Conservation (phyloP, 2,113 vertebrate genomes). For the Takifugu flavidus region DNA sequence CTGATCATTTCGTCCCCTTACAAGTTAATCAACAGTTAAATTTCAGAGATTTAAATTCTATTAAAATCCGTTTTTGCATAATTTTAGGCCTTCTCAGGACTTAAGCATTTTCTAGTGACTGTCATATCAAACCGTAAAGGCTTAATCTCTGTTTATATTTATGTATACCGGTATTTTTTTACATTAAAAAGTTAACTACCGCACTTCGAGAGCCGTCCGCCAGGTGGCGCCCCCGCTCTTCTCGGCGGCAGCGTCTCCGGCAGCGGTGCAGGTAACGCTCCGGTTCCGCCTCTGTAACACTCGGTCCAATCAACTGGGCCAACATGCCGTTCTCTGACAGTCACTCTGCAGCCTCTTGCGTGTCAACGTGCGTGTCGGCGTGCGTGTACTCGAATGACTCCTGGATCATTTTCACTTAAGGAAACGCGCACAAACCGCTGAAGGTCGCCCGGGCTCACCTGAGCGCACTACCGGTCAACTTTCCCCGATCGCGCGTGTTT, state of each 20-base stretch:
- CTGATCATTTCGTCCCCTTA: no score
- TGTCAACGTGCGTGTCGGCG: conserved; percentile 8
- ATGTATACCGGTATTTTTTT: no score
- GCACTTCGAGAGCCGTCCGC: neutral
- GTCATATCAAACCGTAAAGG: no score
- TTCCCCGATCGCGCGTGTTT: neutral
- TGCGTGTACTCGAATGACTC: neutral
- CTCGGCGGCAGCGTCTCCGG: accelerated
- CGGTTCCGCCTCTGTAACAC: conserved; percentile 55
- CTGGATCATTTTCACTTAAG: neutral
- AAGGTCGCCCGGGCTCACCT: conserved; percentile 41
- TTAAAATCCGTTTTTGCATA: no score
- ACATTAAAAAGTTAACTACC: no score
- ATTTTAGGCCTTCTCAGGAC: no score
- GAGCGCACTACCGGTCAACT: conserved; percentile 27
- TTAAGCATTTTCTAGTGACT: no score
- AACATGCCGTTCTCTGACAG: conserved; percentile 33
- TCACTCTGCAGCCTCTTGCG: conserved; percentile 42
- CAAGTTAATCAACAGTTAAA: no score
- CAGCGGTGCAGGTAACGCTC: conserved; percentile 39
- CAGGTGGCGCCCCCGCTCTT: conserved; percentile 40
- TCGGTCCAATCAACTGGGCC: conserved; percentile 41
- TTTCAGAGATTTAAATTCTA: no score
- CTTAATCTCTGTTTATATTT: no score
- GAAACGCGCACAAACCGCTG: neutral